Base-by-base conservation (phyloP, 2,113 vertebrate species). In the Sciurus niger region DNA sequence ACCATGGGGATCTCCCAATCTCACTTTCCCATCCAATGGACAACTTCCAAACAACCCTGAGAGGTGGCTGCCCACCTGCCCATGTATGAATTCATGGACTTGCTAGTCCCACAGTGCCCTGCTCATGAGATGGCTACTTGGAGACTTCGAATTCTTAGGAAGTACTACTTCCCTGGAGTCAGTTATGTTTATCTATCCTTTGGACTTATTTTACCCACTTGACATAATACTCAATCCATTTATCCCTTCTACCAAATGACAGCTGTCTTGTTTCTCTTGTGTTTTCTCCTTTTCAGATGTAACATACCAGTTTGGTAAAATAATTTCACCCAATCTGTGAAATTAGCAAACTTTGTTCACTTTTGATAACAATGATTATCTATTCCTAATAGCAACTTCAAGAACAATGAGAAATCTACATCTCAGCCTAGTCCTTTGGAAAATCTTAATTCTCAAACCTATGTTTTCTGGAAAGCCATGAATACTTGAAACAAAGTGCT, bases 401-500 rank as follows among this genome's bases (percentile, higher is more conserved):
- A 73, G 11, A 85, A 76, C 60, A 76, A 78, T 60, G 16, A 22
- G 37, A 88, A 88, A 86, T 89, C 87, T 92, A 46, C 28, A 46
- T 53, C 37, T 93, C 7, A 40, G 48, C 74, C 30, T 55, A 78
- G 46, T 79, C 53, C 84, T 16, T 34, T 96, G 89, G 46, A 79
- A 97, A 95, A 76, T 73, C 74, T 73, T 65, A 83, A 85, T 86
- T 93, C 92, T 97, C 78, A 53, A 95, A 85, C 87, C 76, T 92
- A 32, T 83, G 28, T 80, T 73, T 94, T 96, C 93, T 93, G 73
- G 92, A 95, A 91, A 90, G 51, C 40, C 73, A 58, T 78, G 70
- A 93, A 77, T 89, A 86, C 48, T 97, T 95, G 93, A 97, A 97
- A 94, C 92, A 73, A 76, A 84, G 90, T 86, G 67, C 90, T 96